Conservation (phyloP, 2,113 vertebrate genomes). For the Brachypteracias leptosomus region DNA sequence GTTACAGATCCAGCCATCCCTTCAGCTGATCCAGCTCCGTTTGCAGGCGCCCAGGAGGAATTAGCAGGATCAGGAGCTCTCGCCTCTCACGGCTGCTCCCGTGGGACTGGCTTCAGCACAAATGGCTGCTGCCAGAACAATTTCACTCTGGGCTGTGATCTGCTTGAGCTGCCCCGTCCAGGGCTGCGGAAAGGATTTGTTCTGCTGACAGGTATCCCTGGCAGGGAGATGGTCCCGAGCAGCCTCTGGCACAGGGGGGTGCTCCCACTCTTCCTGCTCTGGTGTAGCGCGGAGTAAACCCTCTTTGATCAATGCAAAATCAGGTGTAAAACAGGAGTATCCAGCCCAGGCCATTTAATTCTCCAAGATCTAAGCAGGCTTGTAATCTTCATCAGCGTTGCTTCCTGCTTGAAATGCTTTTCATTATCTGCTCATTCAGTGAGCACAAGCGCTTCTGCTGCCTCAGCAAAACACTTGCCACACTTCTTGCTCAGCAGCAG, state of each 20-base stretch:
- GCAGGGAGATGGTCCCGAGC: neutral
- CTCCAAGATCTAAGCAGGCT: slow-evolving; percentile 12
- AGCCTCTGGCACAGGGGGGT: neutral
- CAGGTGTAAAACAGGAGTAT: slow-evolving; percentile 42
- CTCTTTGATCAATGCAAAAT: slow-evolving; percentile 20
- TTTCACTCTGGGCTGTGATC: neutral
- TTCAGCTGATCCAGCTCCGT: neutral
- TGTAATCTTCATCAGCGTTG: slow-evolving; percentile 33
- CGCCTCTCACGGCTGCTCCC: neutral
- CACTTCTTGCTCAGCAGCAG: slow-evolving; percentile 45
- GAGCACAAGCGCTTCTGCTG: slow-evolving; percentile 47
- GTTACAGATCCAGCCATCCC: neutral
- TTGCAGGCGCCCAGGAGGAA: neutral
- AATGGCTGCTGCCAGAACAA: neutral
- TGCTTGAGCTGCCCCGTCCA: neutral
- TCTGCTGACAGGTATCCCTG: neutral
- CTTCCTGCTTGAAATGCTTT: slow-evolving; percentile 61
- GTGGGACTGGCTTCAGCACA: neutral
- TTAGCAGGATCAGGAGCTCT: neutral
- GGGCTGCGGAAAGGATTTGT: neutral
- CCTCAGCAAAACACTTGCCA: slow-evolving; percentile 61
- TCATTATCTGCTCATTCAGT: slow-evolving; percentile 69
- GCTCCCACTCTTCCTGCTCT: neutral
- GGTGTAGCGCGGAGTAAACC: neutral
- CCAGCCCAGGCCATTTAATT: slow-evolving; percentile 31